A percentile compares a stretch with the other conserved stretches of the same genome.
Conservation (phyloP, 2,797 vertebrate genomes). For the Erpetoichthys calabaricus region DNA sequence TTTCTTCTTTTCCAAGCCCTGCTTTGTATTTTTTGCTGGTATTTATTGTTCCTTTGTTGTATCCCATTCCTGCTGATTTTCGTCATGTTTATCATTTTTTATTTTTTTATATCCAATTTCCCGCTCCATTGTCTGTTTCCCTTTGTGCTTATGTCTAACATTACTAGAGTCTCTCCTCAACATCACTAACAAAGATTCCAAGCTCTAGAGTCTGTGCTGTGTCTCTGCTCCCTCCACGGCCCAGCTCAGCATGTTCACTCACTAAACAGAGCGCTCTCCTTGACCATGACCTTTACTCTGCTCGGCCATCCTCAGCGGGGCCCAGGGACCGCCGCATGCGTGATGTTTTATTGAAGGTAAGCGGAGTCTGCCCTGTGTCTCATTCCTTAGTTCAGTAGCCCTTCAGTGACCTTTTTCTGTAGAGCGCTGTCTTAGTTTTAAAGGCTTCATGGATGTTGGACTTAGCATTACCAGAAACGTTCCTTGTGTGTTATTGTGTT, state of each 20-base stretch:
- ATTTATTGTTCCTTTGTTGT: conserved; percentile 29
- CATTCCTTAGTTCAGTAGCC: too few species aligned
- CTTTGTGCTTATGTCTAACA: conserved; percentile 29
- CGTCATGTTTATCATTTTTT: neutral
- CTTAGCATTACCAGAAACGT: too few species aligned
- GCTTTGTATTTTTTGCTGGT: conserved; percentile 40
- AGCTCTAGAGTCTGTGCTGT: conserved; percentile 57
- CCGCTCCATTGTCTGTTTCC: conserved; percentile 16
- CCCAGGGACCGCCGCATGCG: conserved; percentile 30
- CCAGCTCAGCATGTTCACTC: conserved; percentile 59
- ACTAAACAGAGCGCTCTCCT: conserved; percentile 47
- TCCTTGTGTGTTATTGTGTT: too few species aligned
- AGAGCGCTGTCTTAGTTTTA: too few species aligned
- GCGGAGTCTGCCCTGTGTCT: too few species aligned
- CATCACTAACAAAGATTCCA: conserved; percentile 76
- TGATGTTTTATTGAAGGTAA: too few species aligned
- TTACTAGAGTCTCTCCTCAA: conserved; percentile 59
- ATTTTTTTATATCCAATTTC: conserved; percentile 5
- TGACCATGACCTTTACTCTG: conserved; percentile 50
- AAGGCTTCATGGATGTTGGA: too few species aligned
- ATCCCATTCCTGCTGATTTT: neutral
- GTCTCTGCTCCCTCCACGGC: conserved; percentile 43
- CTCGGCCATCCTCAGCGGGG: conserved; percentile 48
- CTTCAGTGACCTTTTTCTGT: too few species aligned
- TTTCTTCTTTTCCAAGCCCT: conserved; percentile 30